Percentiles rank a stretch among this genome's conserved stretches.
Conservation (phyloP, 2,113 vertebrate genomes). For the Neopipo cinnamomea region DNA sequence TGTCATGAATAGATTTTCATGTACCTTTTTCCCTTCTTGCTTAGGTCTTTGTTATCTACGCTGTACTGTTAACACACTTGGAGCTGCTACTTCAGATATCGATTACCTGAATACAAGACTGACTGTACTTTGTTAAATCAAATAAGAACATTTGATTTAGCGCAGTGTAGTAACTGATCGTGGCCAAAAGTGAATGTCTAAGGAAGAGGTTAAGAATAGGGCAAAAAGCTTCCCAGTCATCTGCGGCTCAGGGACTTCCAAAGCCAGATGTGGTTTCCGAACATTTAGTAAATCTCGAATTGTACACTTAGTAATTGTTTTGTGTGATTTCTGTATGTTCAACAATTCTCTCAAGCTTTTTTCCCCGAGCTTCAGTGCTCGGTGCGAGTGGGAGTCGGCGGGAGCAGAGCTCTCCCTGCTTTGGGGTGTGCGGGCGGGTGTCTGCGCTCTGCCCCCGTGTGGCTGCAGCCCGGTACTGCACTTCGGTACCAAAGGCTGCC, state of each 20-base stretch:
- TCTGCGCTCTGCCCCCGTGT: neutral
- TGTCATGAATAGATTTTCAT: neutral
- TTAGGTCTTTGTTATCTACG: neutral
- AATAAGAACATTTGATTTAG: neutral
- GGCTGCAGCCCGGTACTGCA: neutral
- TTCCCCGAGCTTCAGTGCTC: rapidly evolving
- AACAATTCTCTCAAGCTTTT: neutral
- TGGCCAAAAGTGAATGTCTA: neutral
- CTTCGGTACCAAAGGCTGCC: rapidly evolving
- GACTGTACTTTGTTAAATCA: neutral
- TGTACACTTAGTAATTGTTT: neutral
- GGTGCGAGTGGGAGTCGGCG: rapidly evolving
- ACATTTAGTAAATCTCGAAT: neutral
- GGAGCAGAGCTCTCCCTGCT: neutral
- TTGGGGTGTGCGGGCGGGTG: neutral
- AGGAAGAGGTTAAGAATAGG: neutral
- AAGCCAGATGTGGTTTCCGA: neutral
- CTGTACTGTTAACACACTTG: neutral
- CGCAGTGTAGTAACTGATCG: rapidly evolving
- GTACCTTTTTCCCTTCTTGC: neutral
- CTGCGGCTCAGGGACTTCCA: neutral
- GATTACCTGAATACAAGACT: neutral
- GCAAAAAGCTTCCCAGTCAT: neutral
- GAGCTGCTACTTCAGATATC: neutral
- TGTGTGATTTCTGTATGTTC: rapidly evolving